Conservation (phyloP, 2,888 invertebrate species). For the Labia minor region DNA sequence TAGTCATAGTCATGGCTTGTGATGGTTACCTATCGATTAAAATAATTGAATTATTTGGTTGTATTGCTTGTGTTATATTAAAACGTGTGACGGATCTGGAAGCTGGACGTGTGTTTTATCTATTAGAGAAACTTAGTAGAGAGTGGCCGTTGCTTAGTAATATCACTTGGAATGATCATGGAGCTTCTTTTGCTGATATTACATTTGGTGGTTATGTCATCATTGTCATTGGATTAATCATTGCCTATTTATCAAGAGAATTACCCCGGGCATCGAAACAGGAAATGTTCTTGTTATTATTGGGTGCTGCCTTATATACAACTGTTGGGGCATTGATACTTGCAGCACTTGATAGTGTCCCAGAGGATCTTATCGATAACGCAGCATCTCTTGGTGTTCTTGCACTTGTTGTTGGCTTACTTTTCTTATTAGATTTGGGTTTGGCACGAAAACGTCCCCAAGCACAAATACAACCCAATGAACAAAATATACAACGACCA, state of each 20-base stretch:
- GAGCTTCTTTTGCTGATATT: slow-evolving; percentile 54
- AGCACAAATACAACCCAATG: not conserved
- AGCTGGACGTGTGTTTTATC: slow-evolving; percentile 53
- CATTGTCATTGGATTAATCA: slow-evolving; percentile 54
- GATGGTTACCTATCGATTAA: not conserved
- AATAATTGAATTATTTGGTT: slow-evolving; percentile 38
- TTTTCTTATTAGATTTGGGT: slow-evolving; percentile 54
- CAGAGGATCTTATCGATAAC: slow-evolving; percentile 54
- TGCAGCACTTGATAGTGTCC: slow-evolving; percentile 60
- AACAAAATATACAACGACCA: slow-evolving; percentile 19
- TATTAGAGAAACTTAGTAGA: slow-evolving; percentile 57
- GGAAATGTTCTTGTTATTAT: slow-evolving; percentile 56
- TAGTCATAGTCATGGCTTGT: not conserved
- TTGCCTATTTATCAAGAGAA: slow-evolving; percentile 55
- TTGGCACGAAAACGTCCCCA: slow-evolving; percentile 15
- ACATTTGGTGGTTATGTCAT: slow-evolving; percentile 60
- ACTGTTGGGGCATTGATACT: slow-evolving; percentile 57
- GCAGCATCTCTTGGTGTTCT: slow-evolving; percentile 58
- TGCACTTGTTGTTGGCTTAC: slow-evolving; percentile 52
- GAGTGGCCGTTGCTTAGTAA: slow-evolving; percentile 66
- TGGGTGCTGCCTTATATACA: slow-evolving; percentile 58
- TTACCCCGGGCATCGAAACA: slow-evolving; percentile 49
- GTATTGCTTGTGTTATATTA: slow-evolving; percentile 54
- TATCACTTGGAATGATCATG: slow-evolving; percentile 60
- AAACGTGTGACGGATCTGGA: slow-evolving; percentile 63